Evolutionary conservation across 1,140 invertebrate genomes (phyloP).

Genomic region (Ceratosolen solmsi): DNA sequence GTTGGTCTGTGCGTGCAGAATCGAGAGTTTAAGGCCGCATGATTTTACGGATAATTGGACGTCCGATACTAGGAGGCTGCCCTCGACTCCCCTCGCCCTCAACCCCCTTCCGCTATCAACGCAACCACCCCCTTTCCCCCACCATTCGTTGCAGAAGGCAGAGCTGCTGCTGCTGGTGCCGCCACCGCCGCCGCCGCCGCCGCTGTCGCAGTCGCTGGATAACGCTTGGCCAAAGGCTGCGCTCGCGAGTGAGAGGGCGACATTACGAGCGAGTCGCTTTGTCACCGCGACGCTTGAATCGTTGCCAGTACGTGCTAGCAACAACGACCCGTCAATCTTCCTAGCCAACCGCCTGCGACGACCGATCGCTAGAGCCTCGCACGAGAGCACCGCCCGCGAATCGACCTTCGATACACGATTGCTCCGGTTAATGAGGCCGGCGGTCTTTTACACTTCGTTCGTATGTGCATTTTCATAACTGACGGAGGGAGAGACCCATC

Average conservation of each 20-base stretch:
- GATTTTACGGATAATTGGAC: slow-evolving; percentile 45
- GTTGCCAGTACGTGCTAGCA: slow-evolving; percentile 61
- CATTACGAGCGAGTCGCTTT: slow-evolving; percentile 44
- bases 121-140: too few species aligned
- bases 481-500: too few species aligned
- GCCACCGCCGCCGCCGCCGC: background rate
- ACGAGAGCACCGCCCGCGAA: slow-evolving; percentile 3
- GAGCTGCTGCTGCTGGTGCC: too few species aligned
- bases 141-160: background rate
- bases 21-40: slow-evolving; percentile 19
- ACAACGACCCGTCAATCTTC: background rate
- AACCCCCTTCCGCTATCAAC: background rate
- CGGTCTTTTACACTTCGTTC: too few species aligned
- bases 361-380: slow-evolving; percentile 11
- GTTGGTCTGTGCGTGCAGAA: background rate
- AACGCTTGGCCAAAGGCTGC: slow-evolving; percentile 3
- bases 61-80: slow-evolving; percentile 31
- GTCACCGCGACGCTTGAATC: slow-evolving; percentile 65
- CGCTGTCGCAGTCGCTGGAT: background rate
- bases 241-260: background rate
- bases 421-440: background rate
- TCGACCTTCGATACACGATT: slow-evolving; percentile 55
- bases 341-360: too few species aligned
- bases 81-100: background rate
- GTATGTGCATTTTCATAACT: too few species aligned